Evolutionary conservation across 2,113 vertebrate genomes (phyloP), one percentile per base, ranked within the genome.

Genomic region (Apeltes quadracus): DNA sequence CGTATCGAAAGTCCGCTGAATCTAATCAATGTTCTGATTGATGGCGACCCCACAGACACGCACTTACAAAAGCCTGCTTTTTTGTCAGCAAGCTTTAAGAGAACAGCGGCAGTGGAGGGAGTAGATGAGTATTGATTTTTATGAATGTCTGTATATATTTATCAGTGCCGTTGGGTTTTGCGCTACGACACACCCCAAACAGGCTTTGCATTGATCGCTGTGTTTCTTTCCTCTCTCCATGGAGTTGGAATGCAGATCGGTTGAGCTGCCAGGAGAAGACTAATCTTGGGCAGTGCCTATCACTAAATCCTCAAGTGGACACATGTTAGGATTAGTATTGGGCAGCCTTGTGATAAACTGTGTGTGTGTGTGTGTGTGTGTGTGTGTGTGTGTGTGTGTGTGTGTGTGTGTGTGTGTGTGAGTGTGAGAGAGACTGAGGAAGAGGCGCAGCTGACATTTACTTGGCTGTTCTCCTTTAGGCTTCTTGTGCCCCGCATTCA

Each of bases 401-500:
- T 58, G 44, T 70, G 22, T 67, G 51, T 72, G 75, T 79, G 58
- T 80, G 69, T 58, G 44, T 70, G 22, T 67, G 78, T 74, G 62
- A 70, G 59, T 61, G 51, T 46, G 51, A 69, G 73, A 86, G 46
- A 72, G 51, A 56, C 34, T 5, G 3, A 34, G 72, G 76, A 25
- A 75, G 69, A 86, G 76, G 66, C 65, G 16, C 71, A 79, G 76
- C 83, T 88, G 84, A 89, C 88, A 87, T 92, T 92, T 91, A 87
- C 87, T 88, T 78, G 81, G 83, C 55, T 84, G 72, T 61, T 81
- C 67, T 88, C 82, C 91, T 89, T 65, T 61, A 85, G 88, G 88
- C 89, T 78, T 82, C 86, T 83, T 85, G 81, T 91, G 89, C 64
- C 77, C 91, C 86, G 90, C 79, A 86, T 92, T 89, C 61, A 85